Evolutionary conservation across 2,888 invertebrate genomes (phyloP).

Genomic region (Schizotus pectinicornis): DNA sequence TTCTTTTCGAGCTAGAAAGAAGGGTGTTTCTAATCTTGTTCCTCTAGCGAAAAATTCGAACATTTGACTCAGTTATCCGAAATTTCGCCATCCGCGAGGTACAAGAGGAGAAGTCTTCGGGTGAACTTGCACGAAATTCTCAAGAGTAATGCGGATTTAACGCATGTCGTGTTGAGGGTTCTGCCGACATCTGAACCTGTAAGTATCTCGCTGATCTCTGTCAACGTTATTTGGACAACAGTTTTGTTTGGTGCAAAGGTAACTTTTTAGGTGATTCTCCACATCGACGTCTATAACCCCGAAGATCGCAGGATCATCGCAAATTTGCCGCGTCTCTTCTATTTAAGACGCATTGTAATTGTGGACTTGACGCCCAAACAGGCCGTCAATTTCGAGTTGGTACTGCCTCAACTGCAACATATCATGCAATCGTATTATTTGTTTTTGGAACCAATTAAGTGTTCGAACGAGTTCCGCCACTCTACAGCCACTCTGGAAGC

Average conservation of each 20-base stretch:
- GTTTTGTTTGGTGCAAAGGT: neutral
- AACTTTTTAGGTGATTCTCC: conserved; percentile 65
- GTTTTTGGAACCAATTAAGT: conserved; percentile 63
- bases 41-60: conserved; percentile 62
- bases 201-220: conserved; percentile 43
- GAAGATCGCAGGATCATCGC: conserved; percentile 49
- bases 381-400: conserved; percentile 67
- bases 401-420: conserved; percentile 63
- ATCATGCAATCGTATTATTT: conserved; percentile 68
- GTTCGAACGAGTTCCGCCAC: conserved; percentile 61
- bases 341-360: conserved; percentile 55
- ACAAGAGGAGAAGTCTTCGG: conserved; percentile 60
- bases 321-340: conserved; percentile 48
- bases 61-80: conserved; percentile 66
- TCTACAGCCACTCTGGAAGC: conserved; percentile 67
- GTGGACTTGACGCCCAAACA: conserved; percentile 62
- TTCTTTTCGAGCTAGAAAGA: neutral
- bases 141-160: conserved; percentile 61
- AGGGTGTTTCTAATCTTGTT: conserved; percentile 3
- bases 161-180: conserved; percentile 75
- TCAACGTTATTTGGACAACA: neutral
- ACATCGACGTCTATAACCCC: conserved; percentile 69
- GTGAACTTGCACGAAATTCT: conserved; percentile 69
- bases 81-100: conserved; percentile 61
- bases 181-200: conserved; percentile 68